These are phyloP conservation scores for Physella acuta DNA, from an alignment of 1,140 invertebrate species.

Conservation along the genomic window DNA sequence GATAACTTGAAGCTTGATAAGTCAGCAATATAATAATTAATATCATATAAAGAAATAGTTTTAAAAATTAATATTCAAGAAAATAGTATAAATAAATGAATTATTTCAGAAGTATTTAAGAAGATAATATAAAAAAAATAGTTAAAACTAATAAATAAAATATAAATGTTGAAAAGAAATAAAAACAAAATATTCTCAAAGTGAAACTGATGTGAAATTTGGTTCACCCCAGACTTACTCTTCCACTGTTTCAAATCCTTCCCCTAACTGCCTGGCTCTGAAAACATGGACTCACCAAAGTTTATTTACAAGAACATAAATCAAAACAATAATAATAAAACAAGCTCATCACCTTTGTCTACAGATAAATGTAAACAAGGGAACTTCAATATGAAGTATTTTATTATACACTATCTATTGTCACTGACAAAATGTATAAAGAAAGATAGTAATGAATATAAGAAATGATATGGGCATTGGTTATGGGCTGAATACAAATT, in stretches of 20 bases:
- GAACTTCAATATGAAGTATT: neutral
- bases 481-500: too few relatives aligned
- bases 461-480: too few relatives aligned
- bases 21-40: too few relatives aligned
- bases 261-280: conserved; percentile 39
- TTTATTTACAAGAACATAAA: neutral
- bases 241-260: conserved; percentile 44
- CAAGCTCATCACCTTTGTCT: neutral
- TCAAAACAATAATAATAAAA: conserved; percentile 3
- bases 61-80: too few relatives aligned
- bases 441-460: too few relatives aligned
- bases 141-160: neutral
- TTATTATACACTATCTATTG: neutral
- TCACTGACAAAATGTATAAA: too few relatives aligned
- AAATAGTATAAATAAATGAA: neutral
- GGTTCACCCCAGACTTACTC: conserved; percentile 44
- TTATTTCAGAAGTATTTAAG: neutral
- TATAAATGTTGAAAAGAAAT: conserved; percentile 2
- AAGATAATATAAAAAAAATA: conserved; percentile 12
- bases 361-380: neutral
- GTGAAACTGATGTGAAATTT: neutral
- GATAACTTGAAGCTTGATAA: too few relatives aligned
- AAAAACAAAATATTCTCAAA: conserved; percentile 8
- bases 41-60: too few relatives aligned
- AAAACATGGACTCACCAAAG: conserved; percentile 2